Evolutionary conservation across 2,797 vertebrate genomes (phyloP), one percentile per base, ranked within the genome.

Genomic region (Euphonia xanthogaster): DNA sequence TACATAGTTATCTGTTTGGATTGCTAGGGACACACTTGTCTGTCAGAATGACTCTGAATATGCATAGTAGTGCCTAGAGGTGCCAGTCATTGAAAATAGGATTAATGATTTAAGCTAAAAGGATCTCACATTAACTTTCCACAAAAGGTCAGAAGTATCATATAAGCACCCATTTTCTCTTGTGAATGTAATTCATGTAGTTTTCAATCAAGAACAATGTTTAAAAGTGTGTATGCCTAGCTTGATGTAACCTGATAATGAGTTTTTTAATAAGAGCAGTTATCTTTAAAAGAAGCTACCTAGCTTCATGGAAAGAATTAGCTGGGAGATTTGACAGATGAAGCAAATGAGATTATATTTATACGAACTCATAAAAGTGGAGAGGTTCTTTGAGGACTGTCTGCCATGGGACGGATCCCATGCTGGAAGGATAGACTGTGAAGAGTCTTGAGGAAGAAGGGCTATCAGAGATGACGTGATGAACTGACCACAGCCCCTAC

Each of bases 91-190:
- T 73, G 76, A 78, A 84, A 84, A 80, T 24, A 61, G 63, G 62
- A 81, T 73, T 87, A 85, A 94, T 80, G n/a, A 74, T 71, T 82
- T 63, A 74, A 76, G 57, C 33, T 61, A 39, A 54, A 71, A 68
- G 82, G 53, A 67, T 40, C 20, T 74, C 53, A 33, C 16, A 53
- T 83, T 93, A 94, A 77, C 78, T 73, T 94, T 89, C 61, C 37
- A 58, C 2, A 1, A 76, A 93, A 94, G 48, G 75, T 94, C 65
- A 88, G 90, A 86, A 75, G 17, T 65, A 62, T 60, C 51, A 61
- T 75, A 86, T 28, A 70, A 68, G 60, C 7, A 47, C 27, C 31
- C 14, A 55, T 80, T 91, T 95, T 79, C 28, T 76, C 22, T 75
- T 58, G 11, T 84, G 55, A 73, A 48, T 47, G 31, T 37, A 85